phyloP scores from a whole-genome alignment of 2,113 vertebrate genomes.

The Gallinago media region DNA sequence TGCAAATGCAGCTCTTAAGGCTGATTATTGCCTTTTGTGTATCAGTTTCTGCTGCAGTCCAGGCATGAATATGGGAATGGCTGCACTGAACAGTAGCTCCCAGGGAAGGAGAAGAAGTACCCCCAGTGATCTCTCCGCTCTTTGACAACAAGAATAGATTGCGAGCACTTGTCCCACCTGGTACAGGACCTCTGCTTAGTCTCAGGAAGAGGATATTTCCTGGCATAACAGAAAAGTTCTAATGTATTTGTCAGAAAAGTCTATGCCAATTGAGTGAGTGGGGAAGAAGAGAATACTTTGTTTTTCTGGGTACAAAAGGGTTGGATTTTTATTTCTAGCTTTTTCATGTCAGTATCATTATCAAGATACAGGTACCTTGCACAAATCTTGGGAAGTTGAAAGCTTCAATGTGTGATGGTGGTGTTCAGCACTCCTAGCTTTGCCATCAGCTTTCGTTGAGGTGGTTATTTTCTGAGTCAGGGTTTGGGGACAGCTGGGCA shows the following conservation, averaged over 20 bases:
- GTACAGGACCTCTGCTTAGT: neutral
- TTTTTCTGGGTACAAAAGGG: neutral
- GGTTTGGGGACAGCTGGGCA: neutral
- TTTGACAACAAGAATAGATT: neutral
- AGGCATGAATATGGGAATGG: fast-evolving
- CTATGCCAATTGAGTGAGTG: fast-evolving
- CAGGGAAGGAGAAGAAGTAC: neutral
- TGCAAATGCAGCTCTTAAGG: neutral
- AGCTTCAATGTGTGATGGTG: neutral
- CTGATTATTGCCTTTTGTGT: fast-evolving
- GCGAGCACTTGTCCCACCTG: fast-evolving
- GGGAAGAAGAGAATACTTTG: neutral
- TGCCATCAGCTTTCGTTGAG: neutral
- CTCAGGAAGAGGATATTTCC: neutral
- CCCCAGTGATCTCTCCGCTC: neutral
- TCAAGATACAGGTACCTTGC: fast-evolving
- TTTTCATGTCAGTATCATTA: neutral
- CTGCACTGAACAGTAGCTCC: neutral
- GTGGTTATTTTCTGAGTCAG: neutral
- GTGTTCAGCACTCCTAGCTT: neutral
- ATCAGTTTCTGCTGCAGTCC: neutral
- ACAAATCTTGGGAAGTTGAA: neutral
- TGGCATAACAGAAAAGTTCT: neutral
- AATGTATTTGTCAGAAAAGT: neutral
- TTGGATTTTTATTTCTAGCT: neutral